These are phyloP conservation scores for Chrysoperla carnea DNA, from an alignment of 1,140 invertebrate genomes.

Conservation along the genomic window DNA sequence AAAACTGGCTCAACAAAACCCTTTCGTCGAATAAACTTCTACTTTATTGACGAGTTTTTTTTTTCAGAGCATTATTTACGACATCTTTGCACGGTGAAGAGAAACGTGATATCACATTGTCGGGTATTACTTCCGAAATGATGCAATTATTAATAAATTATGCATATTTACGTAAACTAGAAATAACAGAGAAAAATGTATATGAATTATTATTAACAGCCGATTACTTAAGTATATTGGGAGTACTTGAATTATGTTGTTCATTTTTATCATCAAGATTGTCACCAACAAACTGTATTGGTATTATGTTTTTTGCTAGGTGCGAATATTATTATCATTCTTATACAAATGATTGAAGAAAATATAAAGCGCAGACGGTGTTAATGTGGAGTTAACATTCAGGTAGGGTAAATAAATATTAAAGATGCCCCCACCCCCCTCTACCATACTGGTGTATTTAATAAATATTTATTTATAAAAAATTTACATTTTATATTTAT, in stretches of 20 bases:
- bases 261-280: slow-evolving; percentile 46
- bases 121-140: slow-evolving; percentile 53
- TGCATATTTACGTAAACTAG: slow-evolving; percentile 54
- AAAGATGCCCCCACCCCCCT: too few relatives aligned
- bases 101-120: slow-evolving; percentile 50
- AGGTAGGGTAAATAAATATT: too few relatives aligned
- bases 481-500: too few relatives aligned
- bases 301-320: slow-evolving; percentile 61
- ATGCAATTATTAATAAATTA: slow-evolving; percentile 63
- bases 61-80: slow-evolving; percentile 70
- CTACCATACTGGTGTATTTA: too few relatives aligned
- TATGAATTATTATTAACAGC: slow-evolving; percentile 53
- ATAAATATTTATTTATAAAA: too few relatives aligned
- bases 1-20: too few relatives aligned
- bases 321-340: slow-evolving; percentile 10
- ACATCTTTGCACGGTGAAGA: slow-evolving; percentile 48
- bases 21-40: too few relatives aligned
- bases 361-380: not conserved
- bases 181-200: slow-evolving; percentile 57
- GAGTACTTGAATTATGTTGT: slow-evolving; percentile 57
- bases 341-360: not conserved
- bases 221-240: slow-evolving; percentile 64
- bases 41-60: too few relatives aligned
- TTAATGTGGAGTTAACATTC: not conserved
- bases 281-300: slow-evolving; percentile 58